Percentiles rank a stretch among this genome's conserved stretches.
Conservation (phyloP, 1,140 invertebrate species). For the Formica selysi region DNA sequence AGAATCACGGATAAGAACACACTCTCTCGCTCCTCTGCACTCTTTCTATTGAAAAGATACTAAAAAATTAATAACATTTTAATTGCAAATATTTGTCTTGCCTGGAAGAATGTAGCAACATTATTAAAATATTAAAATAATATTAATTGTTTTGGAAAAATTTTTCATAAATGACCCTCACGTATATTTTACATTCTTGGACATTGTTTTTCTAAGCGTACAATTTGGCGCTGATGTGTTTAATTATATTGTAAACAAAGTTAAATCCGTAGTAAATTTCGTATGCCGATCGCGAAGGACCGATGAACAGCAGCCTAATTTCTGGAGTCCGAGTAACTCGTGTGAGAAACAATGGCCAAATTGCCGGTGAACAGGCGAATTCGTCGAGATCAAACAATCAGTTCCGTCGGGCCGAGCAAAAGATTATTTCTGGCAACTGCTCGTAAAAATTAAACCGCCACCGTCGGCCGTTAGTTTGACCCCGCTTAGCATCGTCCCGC, state of each 20-base stretch:
- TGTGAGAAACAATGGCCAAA: constrained; percentile 55
- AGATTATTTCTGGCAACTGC: constrained; percentile 78
- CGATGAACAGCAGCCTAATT: constrained; percentile 79
- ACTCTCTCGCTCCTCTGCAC: too few relatives aligned
- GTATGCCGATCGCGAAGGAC: constrained; percentile 70
- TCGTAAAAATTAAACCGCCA: constrained; percentile 75
- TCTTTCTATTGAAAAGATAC: background rate
- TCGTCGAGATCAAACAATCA: constrained; percentile 82
- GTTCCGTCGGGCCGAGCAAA: constrained; percentile 56
- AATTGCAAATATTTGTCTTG: background rate
- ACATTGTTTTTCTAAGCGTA: background rate
- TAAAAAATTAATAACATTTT: background rate
- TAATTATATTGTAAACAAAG: constrained; percentile 77
- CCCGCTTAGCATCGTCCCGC: constrained; percentile 7
- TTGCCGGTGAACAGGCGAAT: constrained; percentile 69
- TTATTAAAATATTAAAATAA: background rate
- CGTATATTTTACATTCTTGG: background rate
- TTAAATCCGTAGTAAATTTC: constrained; percentile 68
- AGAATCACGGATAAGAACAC: background rate
- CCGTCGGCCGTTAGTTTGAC: constrained; percentile 23
- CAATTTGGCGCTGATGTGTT: constrained; percentile 18
- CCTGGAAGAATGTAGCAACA: background rate
- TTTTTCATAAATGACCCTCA: too few relatives aligned
- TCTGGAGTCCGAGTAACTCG: constrained; percentile 58
- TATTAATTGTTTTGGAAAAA: background rate